Conservation (phyloP, 2,888 invertebrate genomes). For the Prosopocoilus inquinatus region DNA sequence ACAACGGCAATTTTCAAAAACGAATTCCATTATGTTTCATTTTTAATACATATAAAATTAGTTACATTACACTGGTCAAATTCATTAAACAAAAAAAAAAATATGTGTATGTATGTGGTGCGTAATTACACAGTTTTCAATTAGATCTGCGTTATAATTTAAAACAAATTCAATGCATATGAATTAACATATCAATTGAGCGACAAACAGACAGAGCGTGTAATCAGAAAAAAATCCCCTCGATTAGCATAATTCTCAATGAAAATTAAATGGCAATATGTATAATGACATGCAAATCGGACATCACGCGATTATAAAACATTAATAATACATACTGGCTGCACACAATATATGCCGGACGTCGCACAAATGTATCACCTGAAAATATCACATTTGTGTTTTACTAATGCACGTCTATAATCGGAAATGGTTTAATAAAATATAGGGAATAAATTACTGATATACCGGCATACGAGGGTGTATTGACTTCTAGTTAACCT, state of each 20-base stretch:
- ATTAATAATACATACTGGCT: neutral
- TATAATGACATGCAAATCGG: constrained; percentile 3
- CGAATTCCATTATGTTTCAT: neutral
- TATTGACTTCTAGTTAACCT: too few relatives aligned
- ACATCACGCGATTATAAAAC: constrained; percentile 1
- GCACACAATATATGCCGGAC: neutral
- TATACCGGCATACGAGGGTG: too few relatives aligned
- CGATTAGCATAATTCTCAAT: neutral
- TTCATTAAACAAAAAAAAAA: too few relatives aligned
- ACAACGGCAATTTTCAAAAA: constrained; percentile 4
- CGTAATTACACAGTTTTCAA: too few relatives aligned
- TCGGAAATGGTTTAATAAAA: neutral
- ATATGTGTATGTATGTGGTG: too few relatives aligned
- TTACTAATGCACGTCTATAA: neutral
- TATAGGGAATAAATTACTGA: too few relatives aligned
- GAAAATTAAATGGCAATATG: constrained; percentile 1
- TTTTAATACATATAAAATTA: neutral
- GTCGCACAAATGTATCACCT: neutral
- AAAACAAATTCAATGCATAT: neutral
- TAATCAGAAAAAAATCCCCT: neutral
- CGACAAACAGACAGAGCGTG: neutral
- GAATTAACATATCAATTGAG: constrained; percentile 1
- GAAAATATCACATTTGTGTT: neutral
- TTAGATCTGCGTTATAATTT: neutral
- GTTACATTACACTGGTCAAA: too few relatives aligned